A percentile compares a stretch with the other conserved stretches of the same genome.
Evolutionary conservation across 2,888 invertebrate species (phyloP).

Genomic region (Perithous albicinctus): DNA sequence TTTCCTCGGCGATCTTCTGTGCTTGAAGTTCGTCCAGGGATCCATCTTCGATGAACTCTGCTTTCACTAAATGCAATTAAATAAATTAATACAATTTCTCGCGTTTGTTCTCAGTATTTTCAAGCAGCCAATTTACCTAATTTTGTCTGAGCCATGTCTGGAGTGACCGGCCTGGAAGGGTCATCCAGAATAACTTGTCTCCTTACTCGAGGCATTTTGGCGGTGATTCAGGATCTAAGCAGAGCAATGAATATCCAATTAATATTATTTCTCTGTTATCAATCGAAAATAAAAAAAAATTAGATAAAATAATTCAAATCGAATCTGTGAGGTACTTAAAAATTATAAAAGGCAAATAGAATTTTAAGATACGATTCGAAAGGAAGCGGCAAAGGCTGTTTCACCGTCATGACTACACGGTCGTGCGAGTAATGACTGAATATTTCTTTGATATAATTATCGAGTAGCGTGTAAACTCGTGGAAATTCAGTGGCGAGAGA

Average conservation of each 20-base stretch:
- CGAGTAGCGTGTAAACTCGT: background rate
- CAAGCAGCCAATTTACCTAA: slow-evolving; percentile 73
- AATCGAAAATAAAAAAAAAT: background rate
- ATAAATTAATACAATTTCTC: background rate
- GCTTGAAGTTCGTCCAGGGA: slow-evolving; percentile 82
- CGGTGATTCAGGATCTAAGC: slow-evolving; percentile 62
- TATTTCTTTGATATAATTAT: slow-evolving; percentile 35
- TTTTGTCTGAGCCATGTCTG: slow-evolving; percentile 83
- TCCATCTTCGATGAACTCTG: slow-evolving; percentile 82
- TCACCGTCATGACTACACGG: slow-evolving; percentile 18
- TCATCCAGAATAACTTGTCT: slow-evolving; percentile 84
- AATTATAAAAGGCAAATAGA: too few species aligned
- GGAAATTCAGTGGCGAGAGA: slow-evolving; percentile 15
- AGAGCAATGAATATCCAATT: slow-evolving; percentile 17
- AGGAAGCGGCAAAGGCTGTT: background rate
- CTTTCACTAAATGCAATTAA: slow-evolving; percentile 77
- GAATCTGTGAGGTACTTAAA: background rate
- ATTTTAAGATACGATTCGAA: background rate
- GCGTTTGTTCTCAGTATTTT: background rate
- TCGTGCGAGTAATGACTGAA: slow-evolving; percentile 7
- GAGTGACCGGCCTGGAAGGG: slow-evolving; percentile 83
- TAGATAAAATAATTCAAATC: background rate
- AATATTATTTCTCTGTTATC: background rate
- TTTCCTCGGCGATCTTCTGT: slow-evolving; percentile 83
- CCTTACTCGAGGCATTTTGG: slow-evolving; percentile 83